Base-by-base conservation (phyloP, 1,140 invertebrate genomes). In the Stegodyphus mimosarum region DNA sequence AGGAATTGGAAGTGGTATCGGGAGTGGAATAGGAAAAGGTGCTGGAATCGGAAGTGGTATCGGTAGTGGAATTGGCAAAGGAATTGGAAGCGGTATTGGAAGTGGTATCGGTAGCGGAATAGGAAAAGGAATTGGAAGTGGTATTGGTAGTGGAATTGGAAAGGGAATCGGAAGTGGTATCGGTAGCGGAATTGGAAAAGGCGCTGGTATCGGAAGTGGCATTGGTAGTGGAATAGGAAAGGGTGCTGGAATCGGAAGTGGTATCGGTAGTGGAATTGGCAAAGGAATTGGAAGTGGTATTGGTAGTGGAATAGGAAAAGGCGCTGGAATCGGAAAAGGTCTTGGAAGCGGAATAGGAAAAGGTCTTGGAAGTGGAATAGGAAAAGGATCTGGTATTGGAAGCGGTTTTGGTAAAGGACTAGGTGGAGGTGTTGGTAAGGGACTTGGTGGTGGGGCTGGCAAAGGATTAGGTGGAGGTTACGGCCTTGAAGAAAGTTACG, bases 401-500 rank as follows among this genome's bases (percentile, higher is more conserved):
- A 53, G n/a, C 69, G 63, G 63, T n/a, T 66, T 15, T 51, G 75
- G 75, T 15, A 66, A 53, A 18, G 73, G 73, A 75, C 18, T 75
- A 7, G 72, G 72, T 18, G 17, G 17, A 64, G 63, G 63, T 10
- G 33, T 17, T 55, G 72, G 72, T 55, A 55, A 33, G 2, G 72
- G 72, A 74, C 53, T 50, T 15, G 72, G 72, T 33, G 10, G 53
- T 6, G 73, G 73, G 18, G 73, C 52, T 48, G 73, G 73, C n/a
- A 60, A 75, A 48, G 73, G 73, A 6, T 48, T 79, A 13, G 77
- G 48, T 13, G 77, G 49, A 53, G 77, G 77, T 18, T 79, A 79
- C 10, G 64, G 77, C 53, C 1, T 53, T 48, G 76, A 69, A 33
- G 76, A 50, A 33, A 33, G 33, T 33, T 33, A 71, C 50, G 33